Evolutionary conservation across 92 coral and sea anemone genomes (phyloP).

Genomic region (Porites rus): DNA sequence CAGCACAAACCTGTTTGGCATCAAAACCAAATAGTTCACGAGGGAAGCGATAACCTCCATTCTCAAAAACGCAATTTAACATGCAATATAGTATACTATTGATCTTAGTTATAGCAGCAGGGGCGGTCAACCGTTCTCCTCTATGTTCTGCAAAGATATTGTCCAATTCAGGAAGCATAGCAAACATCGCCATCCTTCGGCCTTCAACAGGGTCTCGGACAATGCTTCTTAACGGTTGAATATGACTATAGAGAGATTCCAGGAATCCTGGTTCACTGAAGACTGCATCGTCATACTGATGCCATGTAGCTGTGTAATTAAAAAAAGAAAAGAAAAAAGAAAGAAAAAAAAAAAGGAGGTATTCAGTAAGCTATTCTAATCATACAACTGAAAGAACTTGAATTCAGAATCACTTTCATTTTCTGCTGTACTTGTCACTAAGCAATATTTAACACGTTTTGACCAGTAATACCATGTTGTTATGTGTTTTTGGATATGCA

Average conservation of each 20-base stretch:
- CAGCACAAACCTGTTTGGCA: constrained; percentile 9
- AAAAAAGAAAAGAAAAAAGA: not conserved
- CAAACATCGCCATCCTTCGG: constrained; percentile 43
- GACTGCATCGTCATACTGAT: constrained; percentile 73
- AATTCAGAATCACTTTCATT: too few relatives aligned
- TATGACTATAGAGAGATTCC: constrained; percentile 27
- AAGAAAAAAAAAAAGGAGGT: too few relatives aligned
- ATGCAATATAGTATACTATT: constrained; percentile 57
- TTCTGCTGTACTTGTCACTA: too few relatives aligned
- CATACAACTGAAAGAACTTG: too few relatives aligned
- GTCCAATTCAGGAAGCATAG: constrained; percentile 63
- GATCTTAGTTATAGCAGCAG: constrained; percentile 25
- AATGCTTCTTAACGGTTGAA: not conserved
- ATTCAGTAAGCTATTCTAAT: too few relatives aligned
- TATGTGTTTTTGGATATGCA: too few relatives aligned
- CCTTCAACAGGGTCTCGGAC: constrained; percentile 50
- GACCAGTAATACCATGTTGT: too few relatives aligned
- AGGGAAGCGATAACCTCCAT: not conserved
- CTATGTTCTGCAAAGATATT: not conserved
- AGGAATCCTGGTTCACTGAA: constrained; percentile 40
- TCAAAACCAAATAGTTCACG: not conserved
- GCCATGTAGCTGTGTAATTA: constrained; percentile 42
- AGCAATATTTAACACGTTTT: too few relatives aligned
- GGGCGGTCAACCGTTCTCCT: constrained; percentile 17
- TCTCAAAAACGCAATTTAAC: constrained; percentile 15